These are phyloP conservation scores for Apantesis nais DNA, from an alignment of 2,888 invertebrate species.

Conservation along the genomic window DNA sequence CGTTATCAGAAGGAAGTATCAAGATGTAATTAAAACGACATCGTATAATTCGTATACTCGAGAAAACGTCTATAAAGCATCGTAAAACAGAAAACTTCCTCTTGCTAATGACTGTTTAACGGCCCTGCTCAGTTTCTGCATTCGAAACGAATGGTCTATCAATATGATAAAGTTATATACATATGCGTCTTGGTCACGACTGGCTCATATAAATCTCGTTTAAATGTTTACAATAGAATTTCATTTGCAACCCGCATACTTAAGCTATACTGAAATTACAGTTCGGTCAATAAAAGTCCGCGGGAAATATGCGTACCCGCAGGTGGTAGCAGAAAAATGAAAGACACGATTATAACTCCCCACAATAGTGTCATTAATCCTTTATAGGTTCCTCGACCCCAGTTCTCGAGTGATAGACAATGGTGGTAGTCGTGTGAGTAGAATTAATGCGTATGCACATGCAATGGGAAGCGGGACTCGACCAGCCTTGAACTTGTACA, in stretches of 20 bases:
- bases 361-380: constrained; percentile 82
- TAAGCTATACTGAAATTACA: constrained; percentile 43
- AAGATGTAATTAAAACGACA: constrained; percentile 30
- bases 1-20: constrained; percentile 28
- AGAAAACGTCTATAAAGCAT: constrained; percentile 20
- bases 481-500: constrained; percentile 83
- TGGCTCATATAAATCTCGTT: constrained; percentile 11
- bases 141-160: neutral
- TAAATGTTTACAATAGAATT: constrained; percentile 38
- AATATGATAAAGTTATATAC: constrained; percentile 9
- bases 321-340: constrained; percentile 68
- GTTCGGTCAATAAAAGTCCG: constrained; percentile 38
- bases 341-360: constrained; percentile 64
- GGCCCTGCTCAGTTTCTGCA: constrained; percentile 9
- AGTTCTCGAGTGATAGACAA: constrained; percentile 79
- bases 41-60: constrained; percentile 25
- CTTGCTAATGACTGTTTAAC: constrained; percentile 22
- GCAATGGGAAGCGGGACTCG: constrained; percentile 78
- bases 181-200: constrained; percentile 12
- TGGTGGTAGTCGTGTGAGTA: constrained; percentile 80
- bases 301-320: constrained; percentile 51
- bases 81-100: constrained; percentile 33
- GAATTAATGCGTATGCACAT: constrained; percentile 81
- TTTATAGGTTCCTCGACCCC: constrained; percentile 79
- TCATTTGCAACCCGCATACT: constrained; percentile 39